Conservation (phyloP, 2,888 invertebrate species). For the Campoletis raptor region DNA sequence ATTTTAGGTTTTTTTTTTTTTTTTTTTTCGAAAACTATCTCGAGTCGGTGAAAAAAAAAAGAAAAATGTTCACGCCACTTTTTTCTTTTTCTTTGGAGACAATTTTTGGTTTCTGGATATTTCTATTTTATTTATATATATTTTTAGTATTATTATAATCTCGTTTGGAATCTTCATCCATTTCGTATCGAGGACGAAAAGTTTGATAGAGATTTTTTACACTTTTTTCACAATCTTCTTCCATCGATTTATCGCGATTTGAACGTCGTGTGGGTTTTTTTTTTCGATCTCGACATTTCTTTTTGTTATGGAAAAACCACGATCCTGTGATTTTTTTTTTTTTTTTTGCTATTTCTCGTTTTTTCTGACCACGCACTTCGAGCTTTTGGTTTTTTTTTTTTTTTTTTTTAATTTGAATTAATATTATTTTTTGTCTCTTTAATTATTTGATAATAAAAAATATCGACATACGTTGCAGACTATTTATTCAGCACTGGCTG, state of each 20-base stretch:
- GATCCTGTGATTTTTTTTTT: background rate
- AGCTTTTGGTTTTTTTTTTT: background rate
- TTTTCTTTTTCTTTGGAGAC: background rate
- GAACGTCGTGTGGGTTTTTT: background rate
- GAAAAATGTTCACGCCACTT: constrained; percentile 3
- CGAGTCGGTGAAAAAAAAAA: background rate
- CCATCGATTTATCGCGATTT: background rate
- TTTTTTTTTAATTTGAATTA: constrained; percentile 8
- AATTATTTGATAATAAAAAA: constrained; percentile 57
- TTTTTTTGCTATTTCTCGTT: constrained; percentile 1
- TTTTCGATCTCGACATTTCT: background rate
- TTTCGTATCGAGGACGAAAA: background rate
- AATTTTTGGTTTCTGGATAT: background rate
- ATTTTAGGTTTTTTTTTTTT: background rate
- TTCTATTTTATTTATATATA: constrained; percentile 1
- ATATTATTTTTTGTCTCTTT: constrained; percentile 18
- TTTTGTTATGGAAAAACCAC: background rate
- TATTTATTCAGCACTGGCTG: constrained; percentile 52
- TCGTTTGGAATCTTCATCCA: background rate
- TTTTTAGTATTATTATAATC: constrained; percentile 2
- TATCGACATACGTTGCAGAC: constrained; percentile 60
- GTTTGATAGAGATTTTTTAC: background rate
- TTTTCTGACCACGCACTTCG: background rate
- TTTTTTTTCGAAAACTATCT: background rate
- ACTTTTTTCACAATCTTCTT: background rate